These are phyloP conservation scores for Geodia barretti DNA, from an alignment of 37 sponge, comb jelly and placozoan species.

Conservation along the genomic window DNA sequence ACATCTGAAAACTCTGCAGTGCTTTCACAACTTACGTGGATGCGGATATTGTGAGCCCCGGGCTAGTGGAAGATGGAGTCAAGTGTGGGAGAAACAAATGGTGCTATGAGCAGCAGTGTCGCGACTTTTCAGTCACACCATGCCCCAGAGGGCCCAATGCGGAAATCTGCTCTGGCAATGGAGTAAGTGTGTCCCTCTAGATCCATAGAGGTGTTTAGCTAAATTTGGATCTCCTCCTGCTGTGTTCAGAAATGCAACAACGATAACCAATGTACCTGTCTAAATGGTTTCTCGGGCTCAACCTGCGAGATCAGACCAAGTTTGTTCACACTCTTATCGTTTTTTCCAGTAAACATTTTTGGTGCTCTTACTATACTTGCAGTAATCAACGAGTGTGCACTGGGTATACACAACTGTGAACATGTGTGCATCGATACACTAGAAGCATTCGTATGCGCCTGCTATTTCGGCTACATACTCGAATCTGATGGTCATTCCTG, in stretches of 20 bases:
- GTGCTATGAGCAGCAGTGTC: constrained; percentile 6
- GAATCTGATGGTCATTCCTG: no score
- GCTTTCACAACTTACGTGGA: constrained; percentile 12
- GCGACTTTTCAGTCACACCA: background rate
- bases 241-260: constrained; percentile 49
- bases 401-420: no score
- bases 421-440: no score
- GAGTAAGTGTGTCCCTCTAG: constrained; percentile 23
- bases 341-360: background rate
- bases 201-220: background rate
- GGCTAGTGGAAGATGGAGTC: constrained; percentile 39
- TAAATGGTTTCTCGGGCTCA: constrained; percentile 46
- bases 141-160: constrained; percentile 57
- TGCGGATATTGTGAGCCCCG: constrained; percentile 23
- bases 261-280: constrained; percentile 44
- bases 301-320: background rate
- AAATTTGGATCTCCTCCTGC: background rate
- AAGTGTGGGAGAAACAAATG: constrained; percentile 22
- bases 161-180: constrained; percentile 66
- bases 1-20: background rate
- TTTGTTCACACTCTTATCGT: background rate
- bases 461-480: no score
- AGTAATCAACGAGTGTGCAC: no score
- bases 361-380: constrained; percentile 2
- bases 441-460: no score